Evolutionary conservation across 1,140 invertebrate genomes (phyloP).

Genomic region (Zaprionus camerounensis): DNA sequence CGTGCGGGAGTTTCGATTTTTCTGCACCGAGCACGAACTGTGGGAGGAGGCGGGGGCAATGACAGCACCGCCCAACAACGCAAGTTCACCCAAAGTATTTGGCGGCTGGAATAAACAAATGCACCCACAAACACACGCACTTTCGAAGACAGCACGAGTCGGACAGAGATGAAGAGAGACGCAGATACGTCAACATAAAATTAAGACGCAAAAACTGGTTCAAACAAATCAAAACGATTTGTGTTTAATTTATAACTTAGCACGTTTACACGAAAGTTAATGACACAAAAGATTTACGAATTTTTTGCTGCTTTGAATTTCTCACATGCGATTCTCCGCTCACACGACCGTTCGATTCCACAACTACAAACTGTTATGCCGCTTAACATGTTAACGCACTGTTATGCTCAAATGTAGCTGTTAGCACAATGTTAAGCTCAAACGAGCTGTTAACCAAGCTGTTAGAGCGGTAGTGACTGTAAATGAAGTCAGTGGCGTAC

Average conservation of each 20-base stretch:
- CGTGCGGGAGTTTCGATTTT: slow-evolving; percentile 72
- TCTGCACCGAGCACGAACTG: slow-evolving; percentile 31
- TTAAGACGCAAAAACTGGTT: slow-evolving; percentile 10
- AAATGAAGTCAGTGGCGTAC: slow-evolving; percentile 1
- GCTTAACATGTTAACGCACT: slow-evolving; percentile 9
- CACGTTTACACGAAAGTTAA: slow-evolving; percentile 38
- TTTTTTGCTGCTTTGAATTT: slow-evolving; percentile 15
- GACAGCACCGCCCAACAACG: slow-evolving; percentile 58
- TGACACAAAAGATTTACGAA: slow-evolving; percentile 26
- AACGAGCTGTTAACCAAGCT: slow-evolving; percentile 13
- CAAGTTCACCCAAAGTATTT: slow-evolving; percentile 55
- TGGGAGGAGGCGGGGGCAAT: slow-evolving; percentile 26
- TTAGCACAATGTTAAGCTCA: slow-evolving; percentile 10
- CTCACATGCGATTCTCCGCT: slow-evolving; percentile 25
- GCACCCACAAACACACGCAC: slow-evolving; percentile 18
- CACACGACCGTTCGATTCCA: slow-evolving; percentile 38
- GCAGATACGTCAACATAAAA: slow-evolving; percentile 6
- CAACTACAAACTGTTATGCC: slow-evolving; percentile 39
- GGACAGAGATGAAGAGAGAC: not conserved
- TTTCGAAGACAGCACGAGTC: not conserved
- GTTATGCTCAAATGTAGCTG: slow-evolving; percentile 17
- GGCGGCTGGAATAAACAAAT: slow-evolving; percentile 61
- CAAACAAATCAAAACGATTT: slow-evolving; percentile 20
- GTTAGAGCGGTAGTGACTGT: not conserved
- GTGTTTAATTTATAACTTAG: slow-evolving; percentile 50